A percentile compares a stretch with the other conserved stretches of the same genome.
phyloP scores from a whole-genome alignment of 1,140 invertebrate species.

The Calosoma granatense region DNA sequence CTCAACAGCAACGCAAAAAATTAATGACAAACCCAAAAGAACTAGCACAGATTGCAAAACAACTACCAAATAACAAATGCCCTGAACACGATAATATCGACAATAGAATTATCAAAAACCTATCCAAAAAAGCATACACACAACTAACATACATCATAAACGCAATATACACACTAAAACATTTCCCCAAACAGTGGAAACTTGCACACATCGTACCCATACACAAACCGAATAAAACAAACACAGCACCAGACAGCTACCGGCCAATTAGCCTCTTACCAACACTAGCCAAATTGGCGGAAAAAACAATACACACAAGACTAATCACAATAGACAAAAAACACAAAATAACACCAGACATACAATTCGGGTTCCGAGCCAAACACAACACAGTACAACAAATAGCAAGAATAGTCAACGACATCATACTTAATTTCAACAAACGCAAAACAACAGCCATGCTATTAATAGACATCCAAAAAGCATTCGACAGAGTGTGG shows the following conservation, averaged over 20 bases:
- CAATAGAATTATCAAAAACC: not conserved
- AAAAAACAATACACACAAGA: conserved; percentile 22
- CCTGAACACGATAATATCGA: too few relatives aligned
- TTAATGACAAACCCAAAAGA: too few relatives aligned
- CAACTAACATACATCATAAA: not conserved
- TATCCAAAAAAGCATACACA: not conserved
- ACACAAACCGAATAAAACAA: not conserved
- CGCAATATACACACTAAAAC: not conserved
- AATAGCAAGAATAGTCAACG: conserved; percentile 17
- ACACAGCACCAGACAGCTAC: conserved; percentile 17
- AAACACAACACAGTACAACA: conserved; percentile 29
- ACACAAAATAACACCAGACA: conserved; percentile 18
- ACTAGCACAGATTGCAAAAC: too few relatives aligned
- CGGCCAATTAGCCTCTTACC: conserved; percentile 27
- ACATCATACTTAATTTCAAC: not conserved
- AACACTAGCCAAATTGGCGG: conserved; percentile 24
- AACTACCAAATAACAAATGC: too few relatives aligned
- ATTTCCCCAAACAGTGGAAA: not conserved
- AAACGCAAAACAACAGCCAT: conserved; percentile 20
- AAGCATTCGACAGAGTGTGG: conserved; percentile 27
- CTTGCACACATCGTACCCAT: not conserved
- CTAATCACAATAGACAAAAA: conserved; percentile 15
- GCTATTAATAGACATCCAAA: conserved; percentile 25
- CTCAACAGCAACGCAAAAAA: too few relatives aligned
- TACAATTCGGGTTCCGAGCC: conserved; percentile 33